These are phyloP conservation scores for Raja brachyura DNA, from an alignment of 2,113 vertebrate species.

Conservation along the genomic window DNA sequence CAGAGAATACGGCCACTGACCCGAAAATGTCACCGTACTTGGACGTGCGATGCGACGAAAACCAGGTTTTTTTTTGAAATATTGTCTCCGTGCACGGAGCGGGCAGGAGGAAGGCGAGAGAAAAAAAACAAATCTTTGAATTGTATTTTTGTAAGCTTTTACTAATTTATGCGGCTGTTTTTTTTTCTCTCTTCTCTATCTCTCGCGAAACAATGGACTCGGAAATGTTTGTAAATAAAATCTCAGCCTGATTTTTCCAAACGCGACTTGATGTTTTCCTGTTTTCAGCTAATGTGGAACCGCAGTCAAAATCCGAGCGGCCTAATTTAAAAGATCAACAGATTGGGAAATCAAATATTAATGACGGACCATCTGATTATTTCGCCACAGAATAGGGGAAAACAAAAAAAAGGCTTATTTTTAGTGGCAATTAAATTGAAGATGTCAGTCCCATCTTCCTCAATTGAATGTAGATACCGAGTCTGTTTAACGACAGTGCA, in stretches of 20 bases:
- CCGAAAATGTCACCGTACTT: conserved; percentile 27
- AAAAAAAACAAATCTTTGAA: neutral
- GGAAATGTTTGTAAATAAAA: conserved; percentile 38
- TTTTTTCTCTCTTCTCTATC: neutral
- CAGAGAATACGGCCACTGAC: neutral
- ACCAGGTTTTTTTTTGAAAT: conserved; percentile 34
- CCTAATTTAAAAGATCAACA: conserved; percentile 37
- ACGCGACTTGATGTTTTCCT: conserved; percentile 30
- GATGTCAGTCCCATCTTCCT: neutral
- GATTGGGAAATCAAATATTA: conserved; percentile 38
- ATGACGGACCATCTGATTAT: conserved; percentile 23
- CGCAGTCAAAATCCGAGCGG: neutral
- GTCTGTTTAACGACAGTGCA: neutral
- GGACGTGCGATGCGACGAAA: conserved; percentile 17
- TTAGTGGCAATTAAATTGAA: conserved; percentile 35
- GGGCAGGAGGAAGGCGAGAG: neutral
- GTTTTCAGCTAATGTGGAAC: conserved; percentile 5
- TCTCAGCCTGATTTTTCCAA: conserved; percentile 38
- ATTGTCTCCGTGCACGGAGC: conserved; percentile 20
- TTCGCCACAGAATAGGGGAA: conserved; percentile 27
- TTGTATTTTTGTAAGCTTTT: conserved; percentile 39
- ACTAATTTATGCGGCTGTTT: conserved; percentile 39
- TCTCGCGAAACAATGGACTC: conserved; percentile 35
- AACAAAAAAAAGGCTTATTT: conserved; percentile 16
- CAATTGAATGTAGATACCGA: conserved; percentile 28